Evolutionary conservation across 2,888 invertebrate genomes (phyloP), one percentile per base, ranked within the genome.

Genomic region (Uropetala carovei): DNA sequence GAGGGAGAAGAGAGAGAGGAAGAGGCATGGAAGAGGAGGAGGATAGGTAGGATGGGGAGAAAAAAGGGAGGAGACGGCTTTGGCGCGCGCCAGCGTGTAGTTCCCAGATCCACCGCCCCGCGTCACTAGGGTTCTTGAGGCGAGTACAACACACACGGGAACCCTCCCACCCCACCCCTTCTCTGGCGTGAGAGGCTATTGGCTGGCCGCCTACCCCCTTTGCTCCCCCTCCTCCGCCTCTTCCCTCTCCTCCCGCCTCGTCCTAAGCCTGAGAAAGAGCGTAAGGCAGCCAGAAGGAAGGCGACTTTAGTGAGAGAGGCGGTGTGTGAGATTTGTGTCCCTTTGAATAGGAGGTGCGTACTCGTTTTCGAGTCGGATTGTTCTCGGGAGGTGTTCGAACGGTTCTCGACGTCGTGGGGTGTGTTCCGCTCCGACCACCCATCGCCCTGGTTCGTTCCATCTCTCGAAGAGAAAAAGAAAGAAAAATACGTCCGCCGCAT

Each of bases 71-170:
- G 27, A 43, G 27, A 64, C 43, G 18, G 27, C 64, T 89, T 89
- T 64, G 68, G 89, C 89, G 89, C 89, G 89, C 89, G 89, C 89
- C 89, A 64, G 89, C 64, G 22, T 27, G 75, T 89, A 89, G 89
- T 89, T 89, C 89, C 89, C 22, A 89, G 60, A 60, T 89, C 89
- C 64, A 11, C 89, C 89, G 89, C 59, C 56, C n/a, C 64, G 89
- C 89, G 89, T 89, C 89, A 89, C 89, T 68, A 64, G 89, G 89
- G 89, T 89, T 89, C 89, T 64, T 43, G 68, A 43, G 43, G 68
- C 43, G 43, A 89, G 89, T 89, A 89, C 64, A 43, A 89, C 89
- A 86, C 86, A 30, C 60, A 89, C 89, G 43, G 75, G 75, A 75
- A 75, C 75, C 75, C 75, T 75, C 75, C 75, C 22, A 75, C 75